Evolutionary conservation across 2,113 vertebrate genomes (phyloP).

Genomic region (Microcebus tavaratra): DNA sequence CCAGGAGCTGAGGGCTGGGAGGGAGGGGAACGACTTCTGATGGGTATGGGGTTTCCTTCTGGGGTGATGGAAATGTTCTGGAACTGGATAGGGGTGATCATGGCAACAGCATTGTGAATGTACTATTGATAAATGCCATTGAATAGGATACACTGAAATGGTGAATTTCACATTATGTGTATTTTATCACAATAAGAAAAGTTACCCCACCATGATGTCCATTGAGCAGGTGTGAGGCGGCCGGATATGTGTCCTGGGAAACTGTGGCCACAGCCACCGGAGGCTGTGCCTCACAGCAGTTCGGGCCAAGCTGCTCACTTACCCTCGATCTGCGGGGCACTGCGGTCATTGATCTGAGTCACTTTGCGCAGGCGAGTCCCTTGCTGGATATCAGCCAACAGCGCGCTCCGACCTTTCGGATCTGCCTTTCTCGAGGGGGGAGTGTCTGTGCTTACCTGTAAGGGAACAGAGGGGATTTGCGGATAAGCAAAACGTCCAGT

Average conservation of each 20-base stretch:
- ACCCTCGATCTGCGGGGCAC: conserved; percentile 92
- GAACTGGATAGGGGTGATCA: not conserved
- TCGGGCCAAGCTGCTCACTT: conserved; percentile 71
- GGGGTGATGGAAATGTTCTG: not conserved
- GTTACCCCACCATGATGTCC: not conserved
- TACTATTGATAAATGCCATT: not conserved
- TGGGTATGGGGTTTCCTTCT: not conserved
- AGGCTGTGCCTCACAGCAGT: not conserved
- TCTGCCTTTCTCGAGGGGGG: conserved; percentile 80
- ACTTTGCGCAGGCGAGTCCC: conserved; percentile 92
- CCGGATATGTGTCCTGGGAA: too few relatives aligned
- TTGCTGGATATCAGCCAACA: conserved; percentile 95
- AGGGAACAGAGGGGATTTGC: not conserved
- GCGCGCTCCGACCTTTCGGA: conserved; percentile 89
- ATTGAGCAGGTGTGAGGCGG: not conserved
- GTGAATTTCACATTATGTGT: not conserved
- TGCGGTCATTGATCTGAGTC: conserved; percentile 93
- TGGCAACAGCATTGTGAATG: not conserved
- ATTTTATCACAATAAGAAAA: not conserved
- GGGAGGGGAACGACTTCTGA: not conserved
- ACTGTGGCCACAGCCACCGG: not conserved
- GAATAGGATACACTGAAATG: not conserved
- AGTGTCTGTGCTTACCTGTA: conserved; percentile 81
- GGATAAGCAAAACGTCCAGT: not conserved
- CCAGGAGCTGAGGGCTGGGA: not conserved